Percentiles rank a stretch among this genome's conserved stretches.
These are phyloP conservation scores for Hoplodrina ambigua DNA, from an alignment of 2,888 invertebrate genomes.

Conservation along the genomic window DNA sequence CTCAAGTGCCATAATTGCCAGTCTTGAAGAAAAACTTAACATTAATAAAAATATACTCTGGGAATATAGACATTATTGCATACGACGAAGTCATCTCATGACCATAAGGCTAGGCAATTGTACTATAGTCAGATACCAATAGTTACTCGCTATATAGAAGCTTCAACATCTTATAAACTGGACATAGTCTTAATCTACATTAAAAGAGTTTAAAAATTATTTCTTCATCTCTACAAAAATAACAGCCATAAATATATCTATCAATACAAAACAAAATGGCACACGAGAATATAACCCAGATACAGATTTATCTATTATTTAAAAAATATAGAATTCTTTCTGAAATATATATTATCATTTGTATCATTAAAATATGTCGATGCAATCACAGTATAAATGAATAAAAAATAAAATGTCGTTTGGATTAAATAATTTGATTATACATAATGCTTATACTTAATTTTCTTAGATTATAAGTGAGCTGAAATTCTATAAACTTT, in stretches of 20 bases:
- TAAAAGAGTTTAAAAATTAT: conserved; percentile 54
- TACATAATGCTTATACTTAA: background rate
- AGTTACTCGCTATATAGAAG: conserved; percentile 63
- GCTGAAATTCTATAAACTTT: conserved; percentile 17
- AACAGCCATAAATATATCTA: conserved; percentile 61
- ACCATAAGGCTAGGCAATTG: conserved; percentile 85
- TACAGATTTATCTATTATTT: conserved; percentile 26
- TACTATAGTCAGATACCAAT: conserved; percentile 81
- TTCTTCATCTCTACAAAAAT: conserved; percentile 67
- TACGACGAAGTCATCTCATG: conserved; percentile 71
- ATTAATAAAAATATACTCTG: conserved; percentile 67
- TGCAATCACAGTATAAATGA: conserved; percentile 39
- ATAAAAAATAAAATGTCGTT: conserved; percentile 43
- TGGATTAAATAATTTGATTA: conserved; percentile 36
- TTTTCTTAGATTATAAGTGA: conserved; percentile 17
- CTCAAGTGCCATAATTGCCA: conserved; percentile 72
- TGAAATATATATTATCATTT: conserved; percentile 27
- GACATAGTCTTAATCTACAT: conserved; percentile 71
- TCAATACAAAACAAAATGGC: conserved; percentile 79
- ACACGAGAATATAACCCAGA: conserved; percentile 72
- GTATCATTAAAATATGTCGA: conserved; percentile 47
- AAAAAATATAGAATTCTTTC: conserved; percentile 52
- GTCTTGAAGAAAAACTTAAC: conserved; percentile 78
- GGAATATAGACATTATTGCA: conserved; percentile 60
- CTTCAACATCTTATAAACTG: conserved; percentile 73